Evolutionary conservation across 2,797 vertebrate species (phyloP), one percentile per base, ranked within the genome.

Genomic region (Sphaeramia orbicularis): DNA sequence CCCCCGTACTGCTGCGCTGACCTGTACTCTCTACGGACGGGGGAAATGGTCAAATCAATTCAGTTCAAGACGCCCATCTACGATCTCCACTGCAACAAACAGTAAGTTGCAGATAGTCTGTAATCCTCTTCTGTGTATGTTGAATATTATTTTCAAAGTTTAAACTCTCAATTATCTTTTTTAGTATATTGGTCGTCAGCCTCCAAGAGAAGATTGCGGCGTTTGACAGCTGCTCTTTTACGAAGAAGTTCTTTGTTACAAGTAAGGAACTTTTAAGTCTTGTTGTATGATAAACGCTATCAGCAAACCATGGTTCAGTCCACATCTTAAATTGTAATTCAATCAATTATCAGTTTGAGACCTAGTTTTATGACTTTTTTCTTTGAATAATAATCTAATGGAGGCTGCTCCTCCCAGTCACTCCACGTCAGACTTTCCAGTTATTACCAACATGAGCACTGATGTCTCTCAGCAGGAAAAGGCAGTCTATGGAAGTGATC

Each of bases 21-120:
- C 91, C 93, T 99, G 7, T 97, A 98, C 77, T 99, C 98, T 48
- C 88, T 99, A 56, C 92, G 96, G 53, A 97, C 96, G 0, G 98
- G 97, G 9, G 98, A 99, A 84, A 98, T 99, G 95, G 97, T 98
- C 67, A 99, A 99, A 78, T 99, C 97, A 1, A 97, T 99, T 85
- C 98, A 99, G 86, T 99, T 99, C 91, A 99, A 99, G 92, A 99
- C 98, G 0, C 95, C 97, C 3, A 99, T 99, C 90, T 98, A 97
- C 71, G 97, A 99, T 69, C 93, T 99, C 7, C 95, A 98, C 73
- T 98, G 97, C 91, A 99, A 97, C 89, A 97, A 97, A 91, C 95
- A 96, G 98, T 99, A 62, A 11, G 86, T 74, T 16, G 30, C 2
- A 8, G 32, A 35, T 35, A 27, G 32, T 10, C 32, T 35, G 7